Conservation (phyloP, 2,888 invertebrate species). For the Cheilosia impressa region DNA sequence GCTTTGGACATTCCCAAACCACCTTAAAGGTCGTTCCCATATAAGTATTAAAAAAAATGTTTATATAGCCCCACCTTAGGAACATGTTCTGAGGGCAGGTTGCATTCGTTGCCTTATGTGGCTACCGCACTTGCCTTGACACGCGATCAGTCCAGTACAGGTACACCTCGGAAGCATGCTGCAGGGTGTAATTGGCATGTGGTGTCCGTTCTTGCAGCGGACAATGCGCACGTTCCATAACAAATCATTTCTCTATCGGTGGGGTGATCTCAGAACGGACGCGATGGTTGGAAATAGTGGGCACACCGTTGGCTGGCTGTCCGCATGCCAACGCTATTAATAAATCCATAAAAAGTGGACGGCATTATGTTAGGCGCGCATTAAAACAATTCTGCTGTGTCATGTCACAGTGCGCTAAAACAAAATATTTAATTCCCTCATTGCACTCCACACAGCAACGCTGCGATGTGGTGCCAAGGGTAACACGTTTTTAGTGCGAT, state of each 20-base stretch:
- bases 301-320: slow-evolving; percentile 10
- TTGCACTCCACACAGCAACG: slow-evolving; percentile 34
- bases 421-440: slow-evolving; percentile 27
- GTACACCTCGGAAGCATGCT: slow-evolving; percentile 42
- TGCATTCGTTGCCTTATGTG: slow-evolving; percentile 16
- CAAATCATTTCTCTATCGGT: slow-evolving; percentile 23
- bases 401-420: slow-evolving; percentile 35
- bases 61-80: slow-evolving; percentile 25
- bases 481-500: slow-evolving; percentile 45
- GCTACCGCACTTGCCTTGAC: slow-evolving; percentile 54
- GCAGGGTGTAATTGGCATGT: slow-evolving; percentile 3
- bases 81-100: slow-evolving; percentile 25
- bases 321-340: slow-evolving; percentile 41
- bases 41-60: slow-evolving; percentile 3
- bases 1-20: slow-evolving; percentile 44
- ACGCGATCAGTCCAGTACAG: slow-evolving; percentile 25
- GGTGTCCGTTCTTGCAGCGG: slow-evolving; percentile 49
- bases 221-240: slow-evolving; percentile 4
- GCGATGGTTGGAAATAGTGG: slow-evolving; percentile 1
- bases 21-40: slow-evolving; percentile 25
- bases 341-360: slow-evolving; percentile 9
- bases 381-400: slow-evolving; percentile 19
- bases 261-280: slow-evolving; percentile 15
- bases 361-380: slow-evolving; percentile 4
- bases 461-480: slow-evolving; percentile 52